These are phyloP conservation scores for Ornithoptera alexandrae DNA, from an alignment of 2,888 invertebrate genomes.

Conservation along the genomic window DNA sequence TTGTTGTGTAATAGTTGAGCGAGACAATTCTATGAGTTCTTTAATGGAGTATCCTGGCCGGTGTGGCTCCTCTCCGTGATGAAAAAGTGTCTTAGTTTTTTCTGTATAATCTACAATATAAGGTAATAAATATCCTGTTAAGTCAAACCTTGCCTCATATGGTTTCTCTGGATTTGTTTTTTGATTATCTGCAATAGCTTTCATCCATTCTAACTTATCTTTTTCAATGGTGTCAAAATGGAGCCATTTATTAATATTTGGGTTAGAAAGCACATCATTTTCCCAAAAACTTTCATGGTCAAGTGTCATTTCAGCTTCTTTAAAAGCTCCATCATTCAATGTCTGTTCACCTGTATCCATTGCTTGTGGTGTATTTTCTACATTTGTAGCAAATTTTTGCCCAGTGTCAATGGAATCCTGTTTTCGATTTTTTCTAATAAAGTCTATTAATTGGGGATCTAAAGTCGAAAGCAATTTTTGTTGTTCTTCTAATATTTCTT, in stretches of 20 bases:
- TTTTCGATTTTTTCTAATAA: conserved; percentile 74
- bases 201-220: conserved; percentile 94
- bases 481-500: conserved; percentile 88
- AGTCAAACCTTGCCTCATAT: conserved; percentile 91
- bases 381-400: conserved; percentile 20
- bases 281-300: conserved; percentile 64
- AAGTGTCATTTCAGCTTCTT: conserved; percentile 15
- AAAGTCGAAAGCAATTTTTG: conserved; percentile 82
- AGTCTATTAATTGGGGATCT: conserved; percentile 84
- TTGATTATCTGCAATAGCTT: conserved; percentile 80
- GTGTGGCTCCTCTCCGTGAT: conserved; percentile 95
- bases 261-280: conserved; percentile 80
- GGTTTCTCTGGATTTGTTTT: conserved; percentile 78
- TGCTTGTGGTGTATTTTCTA: conserved; percentile 40
- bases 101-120: conserved; percentile 82
- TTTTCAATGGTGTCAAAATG: conserved; percentile 92
- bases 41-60: conserved; percentile 94
- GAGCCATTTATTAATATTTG: conserved; percentile 86
- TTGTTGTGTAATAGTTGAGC: conserved; percentile 90
- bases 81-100: conserved; percentile 84
- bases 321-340: conserved; percentile 4
- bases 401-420: conserved; percentile 28
- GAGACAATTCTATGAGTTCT: conserved; percentile 90
- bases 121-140: conserved; percentile 88
- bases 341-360: conserved; percentile 51